Conservation (phyloP, 1,140 invertebrate genomes). For the Listronotus bonariensis region DNA sequence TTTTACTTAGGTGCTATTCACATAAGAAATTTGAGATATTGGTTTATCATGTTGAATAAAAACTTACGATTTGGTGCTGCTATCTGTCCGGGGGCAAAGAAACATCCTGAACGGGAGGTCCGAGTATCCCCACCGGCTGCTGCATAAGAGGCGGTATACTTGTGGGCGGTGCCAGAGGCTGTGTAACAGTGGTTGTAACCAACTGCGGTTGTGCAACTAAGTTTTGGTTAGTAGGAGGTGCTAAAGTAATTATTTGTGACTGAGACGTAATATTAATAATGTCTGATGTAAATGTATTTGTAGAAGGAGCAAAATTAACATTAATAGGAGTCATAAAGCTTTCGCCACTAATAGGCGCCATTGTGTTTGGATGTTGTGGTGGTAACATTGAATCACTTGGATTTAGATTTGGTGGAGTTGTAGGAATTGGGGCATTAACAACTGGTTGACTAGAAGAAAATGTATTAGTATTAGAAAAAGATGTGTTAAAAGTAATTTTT, state of each 20-base stretch:
- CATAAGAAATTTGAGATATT: background rate
- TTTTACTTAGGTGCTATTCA: background rate
- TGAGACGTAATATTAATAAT: too few relatives aligned
- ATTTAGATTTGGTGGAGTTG: background rate
- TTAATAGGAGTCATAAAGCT: background rate
- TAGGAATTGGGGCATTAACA: background rate
- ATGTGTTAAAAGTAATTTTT: constrained; percentile 49
- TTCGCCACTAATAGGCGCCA: background rate
- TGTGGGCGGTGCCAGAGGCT: constrained; percentile 5
- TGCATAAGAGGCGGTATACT: constrained; percentile 14
- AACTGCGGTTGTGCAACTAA: constrained; percentile 1
- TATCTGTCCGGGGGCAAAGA: background rate
- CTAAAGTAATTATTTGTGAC: too few relatives aligned
- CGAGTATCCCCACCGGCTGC: constrained; percentile 10
- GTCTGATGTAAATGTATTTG: background rate
- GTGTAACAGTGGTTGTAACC: constrained; percentile 14
- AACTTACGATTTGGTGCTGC: constrained; percentile 8
- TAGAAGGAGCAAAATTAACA: background rate
- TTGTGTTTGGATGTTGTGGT: constrained; percentile 4
- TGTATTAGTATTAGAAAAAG: constrained; percentile 41
- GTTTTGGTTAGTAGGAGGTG: background rate
- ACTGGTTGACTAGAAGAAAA: constrained; percentile 6
- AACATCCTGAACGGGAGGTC: background rate
- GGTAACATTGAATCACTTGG: background rate
- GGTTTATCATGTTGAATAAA: background rate